phyloP scores from a whole-genome alignment of 1,140 invertebrate species.

The Lepidostoma basale region DNA sequence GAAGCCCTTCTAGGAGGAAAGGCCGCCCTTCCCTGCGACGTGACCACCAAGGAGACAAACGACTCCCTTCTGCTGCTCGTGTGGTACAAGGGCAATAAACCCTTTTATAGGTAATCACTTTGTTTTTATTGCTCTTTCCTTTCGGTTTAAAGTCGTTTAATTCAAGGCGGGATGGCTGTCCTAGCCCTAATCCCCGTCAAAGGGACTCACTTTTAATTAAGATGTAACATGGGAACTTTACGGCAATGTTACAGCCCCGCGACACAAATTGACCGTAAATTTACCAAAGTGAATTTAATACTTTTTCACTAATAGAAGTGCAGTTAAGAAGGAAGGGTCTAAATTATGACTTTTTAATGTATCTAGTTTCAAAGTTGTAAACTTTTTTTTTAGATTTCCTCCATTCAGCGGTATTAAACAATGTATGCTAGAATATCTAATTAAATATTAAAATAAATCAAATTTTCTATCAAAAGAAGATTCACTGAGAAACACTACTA shows the following conservation, averaged over 20 bases:
- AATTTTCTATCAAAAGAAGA: too few relatives aligned
- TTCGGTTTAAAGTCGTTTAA: not conserved
- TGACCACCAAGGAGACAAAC: slow-evolving; percentile 61
- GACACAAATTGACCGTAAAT: slow-evolving; percentile 5
- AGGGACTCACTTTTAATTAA: slow-evolving; percentile 20
- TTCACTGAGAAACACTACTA: too few relatives aligned
- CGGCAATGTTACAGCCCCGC: not conserved
- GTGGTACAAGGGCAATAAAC: slow-evolving; percentile 72
- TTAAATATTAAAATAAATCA: too few relatives aligned
- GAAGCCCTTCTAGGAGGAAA: slow-evolving; percentile 69
- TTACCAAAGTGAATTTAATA: not conserved
- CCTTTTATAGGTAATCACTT: slow-evolving; percentile 59
- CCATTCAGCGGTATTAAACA: too few relatives aligned
- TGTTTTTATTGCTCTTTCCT: not conserved
- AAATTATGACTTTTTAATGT: too few relatives aligned
- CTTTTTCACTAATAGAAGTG: not conserved
- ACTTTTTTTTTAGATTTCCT: too few relatives aligned
- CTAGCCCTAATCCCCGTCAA: not conserved
- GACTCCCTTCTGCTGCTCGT: slow-evolving; percentile 73
- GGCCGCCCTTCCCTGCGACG: slow-evolving; percentile 69
- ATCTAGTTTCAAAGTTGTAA: too few relatives aligned
- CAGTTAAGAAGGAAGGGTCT: not conserved
- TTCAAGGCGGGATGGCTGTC: not conserved
- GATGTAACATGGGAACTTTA: slow-evolving; percentile 2
- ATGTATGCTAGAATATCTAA: too few relatives aligned